phyloP scores from a whole-genome alignment of 2,113 vertebrate species.

The Aegotheles bennettii region DNA sequence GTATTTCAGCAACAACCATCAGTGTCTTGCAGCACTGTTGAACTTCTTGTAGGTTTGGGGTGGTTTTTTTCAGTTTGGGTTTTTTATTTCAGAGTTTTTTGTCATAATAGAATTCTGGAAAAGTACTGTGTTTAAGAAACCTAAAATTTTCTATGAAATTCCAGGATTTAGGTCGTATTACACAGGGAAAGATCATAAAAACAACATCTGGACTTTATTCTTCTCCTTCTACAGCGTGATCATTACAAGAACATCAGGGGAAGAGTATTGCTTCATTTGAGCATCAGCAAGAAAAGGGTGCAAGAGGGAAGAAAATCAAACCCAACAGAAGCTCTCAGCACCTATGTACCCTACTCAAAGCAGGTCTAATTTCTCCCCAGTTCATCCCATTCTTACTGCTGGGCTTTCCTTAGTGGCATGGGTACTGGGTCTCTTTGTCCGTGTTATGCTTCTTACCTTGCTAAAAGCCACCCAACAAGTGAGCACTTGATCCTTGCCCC shows the following conservation, averaged over 20 bases:
- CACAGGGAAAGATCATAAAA: background rate
- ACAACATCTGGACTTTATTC: background rate
- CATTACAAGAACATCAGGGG: background rate
- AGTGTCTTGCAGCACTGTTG: background rate
- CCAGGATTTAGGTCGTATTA: background rate
- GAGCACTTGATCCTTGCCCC: background rate
- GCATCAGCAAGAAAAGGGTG: background rate
- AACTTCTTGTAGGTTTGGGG: background rate
- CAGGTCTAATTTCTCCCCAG: background rate
- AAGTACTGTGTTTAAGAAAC: background rate
- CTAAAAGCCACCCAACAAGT: background rate
- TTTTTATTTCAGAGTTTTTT: background rate
- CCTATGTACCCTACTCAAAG: background rate
- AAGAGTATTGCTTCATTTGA: background rate
- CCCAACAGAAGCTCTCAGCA: background rate
- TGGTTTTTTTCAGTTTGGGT: rapidly evolving
- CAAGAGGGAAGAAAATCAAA: background rate
- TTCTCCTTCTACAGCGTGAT: background rate
- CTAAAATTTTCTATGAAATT: background rate
- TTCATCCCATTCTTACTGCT: background rate
- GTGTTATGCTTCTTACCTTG: background rate
- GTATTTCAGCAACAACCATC: background rate
- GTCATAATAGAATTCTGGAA: background rate
- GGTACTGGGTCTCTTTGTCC: background rate
- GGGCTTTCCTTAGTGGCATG: background rate